These are phyloP conservation scores for Bombylius discolor DNA, from an alignment of 2,888 invertebrate genomes.

Conservation along the genomic window DNA sequence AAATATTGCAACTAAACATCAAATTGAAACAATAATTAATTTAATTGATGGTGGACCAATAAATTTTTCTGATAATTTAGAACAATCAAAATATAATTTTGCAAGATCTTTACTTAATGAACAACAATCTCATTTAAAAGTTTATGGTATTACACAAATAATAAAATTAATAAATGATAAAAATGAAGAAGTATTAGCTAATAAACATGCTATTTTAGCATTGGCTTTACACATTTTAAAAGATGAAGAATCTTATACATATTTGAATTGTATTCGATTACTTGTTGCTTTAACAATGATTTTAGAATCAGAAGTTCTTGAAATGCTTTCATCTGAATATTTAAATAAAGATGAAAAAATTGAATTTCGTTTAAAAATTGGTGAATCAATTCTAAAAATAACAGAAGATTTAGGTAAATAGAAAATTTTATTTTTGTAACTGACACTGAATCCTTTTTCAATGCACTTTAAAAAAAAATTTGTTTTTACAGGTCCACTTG, in stretches of 20 bases:
- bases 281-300: conserved; percentile 26
- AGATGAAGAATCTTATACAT: conserved; percentile 32
- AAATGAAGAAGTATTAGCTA: conserved; percentile 23
- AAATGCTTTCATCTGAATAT: conserved; percentile 31
- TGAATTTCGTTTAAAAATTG: conserved; percentile 31
- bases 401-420: conserved; percentile 27
- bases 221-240: conserved; percentile 28
- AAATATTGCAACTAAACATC: conserved; percentile 19
- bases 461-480: neutral
- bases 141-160: conserved; percentile 30
- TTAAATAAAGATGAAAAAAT: conserved; percentile 22
- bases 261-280: conserved; percentile 32
- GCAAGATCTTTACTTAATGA: conserved; percentile 27
- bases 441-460: neutral
- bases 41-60: conserved; percentile 13
- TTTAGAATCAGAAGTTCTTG: conserved; percentile 29
- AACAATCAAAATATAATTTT: conserved; percentile 11
- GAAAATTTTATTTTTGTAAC: no score
- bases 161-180: conserved; percentile 24
- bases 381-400: conserved; percentile 32
- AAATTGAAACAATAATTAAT: conserved; percentile 17
- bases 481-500: conserved; percentile 23
- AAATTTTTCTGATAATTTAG: neutral
- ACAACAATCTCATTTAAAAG: conserved; percentile 28
- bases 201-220: conserved; percentile 28